phyloP scores from a whole-genome alignment of 2,797 vertebrate genomes.

The Sebastes elongatus region DNA sequence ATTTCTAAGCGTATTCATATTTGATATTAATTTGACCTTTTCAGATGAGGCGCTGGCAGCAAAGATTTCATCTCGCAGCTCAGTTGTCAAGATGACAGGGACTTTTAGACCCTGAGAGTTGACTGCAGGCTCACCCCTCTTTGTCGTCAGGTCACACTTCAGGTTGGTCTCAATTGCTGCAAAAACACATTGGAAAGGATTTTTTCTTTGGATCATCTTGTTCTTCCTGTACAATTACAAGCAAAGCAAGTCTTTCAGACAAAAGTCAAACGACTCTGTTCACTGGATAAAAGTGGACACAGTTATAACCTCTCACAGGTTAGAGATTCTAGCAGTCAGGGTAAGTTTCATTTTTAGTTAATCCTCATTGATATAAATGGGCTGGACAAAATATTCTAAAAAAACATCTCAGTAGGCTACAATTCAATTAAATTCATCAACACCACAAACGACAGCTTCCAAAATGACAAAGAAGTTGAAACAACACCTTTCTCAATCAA shows the following conservation, averaged over 20 bases:
- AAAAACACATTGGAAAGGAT: background rate
- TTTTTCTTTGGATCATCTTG: background rate
- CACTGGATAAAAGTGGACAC: background rate
- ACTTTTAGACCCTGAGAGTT: background rate
- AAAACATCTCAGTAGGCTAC: too few relatives aligned
- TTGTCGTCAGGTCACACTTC: background rate
- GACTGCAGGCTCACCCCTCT: background rate
- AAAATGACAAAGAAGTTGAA: too few relatives aligned
- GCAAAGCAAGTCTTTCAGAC: background rate
- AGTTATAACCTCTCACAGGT: background rate
- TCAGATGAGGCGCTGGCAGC: background rate
- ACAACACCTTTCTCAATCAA: too few relatives aligned
- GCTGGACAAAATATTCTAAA: too few relatives aligned
- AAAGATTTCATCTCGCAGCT: background rate
- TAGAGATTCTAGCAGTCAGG: background rate
- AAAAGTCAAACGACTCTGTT: background rate
- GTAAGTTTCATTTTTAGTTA: background rate
- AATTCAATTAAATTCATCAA: too few relatives aligned
- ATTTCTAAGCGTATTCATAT: too few relatives aligned
- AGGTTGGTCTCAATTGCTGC: background rate
- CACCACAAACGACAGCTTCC: too few relatives aligned
- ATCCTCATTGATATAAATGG: background rate
- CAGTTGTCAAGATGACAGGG: background rate
- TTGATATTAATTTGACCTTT: background rate
- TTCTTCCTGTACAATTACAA: background rate